These are phyloP conservation scores for Ploceus nigricollis DNA, from an alignment of 2,113 vertebrate species.

Conservation along the genomic window DNA sequence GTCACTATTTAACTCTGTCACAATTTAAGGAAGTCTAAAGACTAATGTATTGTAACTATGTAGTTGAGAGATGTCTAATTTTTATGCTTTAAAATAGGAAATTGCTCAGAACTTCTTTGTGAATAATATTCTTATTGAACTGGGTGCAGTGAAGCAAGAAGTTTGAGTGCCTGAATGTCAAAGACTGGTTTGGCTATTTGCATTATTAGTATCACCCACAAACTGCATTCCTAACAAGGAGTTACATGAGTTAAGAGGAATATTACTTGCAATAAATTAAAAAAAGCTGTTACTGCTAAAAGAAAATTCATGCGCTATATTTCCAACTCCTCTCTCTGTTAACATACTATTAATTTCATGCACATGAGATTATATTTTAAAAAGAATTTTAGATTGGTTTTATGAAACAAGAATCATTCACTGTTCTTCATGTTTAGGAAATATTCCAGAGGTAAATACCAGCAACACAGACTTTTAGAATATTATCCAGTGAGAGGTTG, in stretches of 20 bases:
- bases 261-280: slow-evolving; percentile 2
- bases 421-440: not conserved
- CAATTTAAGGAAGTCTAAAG: not conserved
- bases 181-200: not conserved
- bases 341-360: not conserved
- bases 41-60: not conserved
- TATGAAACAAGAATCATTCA: not conserved
- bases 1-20: not conserved
- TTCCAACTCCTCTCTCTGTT: not conserved
- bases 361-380: not conserved
- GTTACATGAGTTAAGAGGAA: not conserved
- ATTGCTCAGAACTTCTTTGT: not conserved
- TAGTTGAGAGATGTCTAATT: not conserved
- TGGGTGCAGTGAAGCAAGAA: not conserved
- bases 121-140: not conserved
- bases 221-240: slow-evolving; percentile 23
- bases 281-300: not conserved
- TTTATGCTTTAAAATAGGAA: not conserved
- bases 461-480: not conserved
- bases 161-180: not conserved
- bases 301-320: not conserved
- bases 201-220: not conserved
- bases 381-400: not conserved
- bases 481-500: not conserved
- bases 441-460: not conserved